Conservation (phyloP, 2,888 invertebrate species). For the Mythimna lalbum region DNA sequence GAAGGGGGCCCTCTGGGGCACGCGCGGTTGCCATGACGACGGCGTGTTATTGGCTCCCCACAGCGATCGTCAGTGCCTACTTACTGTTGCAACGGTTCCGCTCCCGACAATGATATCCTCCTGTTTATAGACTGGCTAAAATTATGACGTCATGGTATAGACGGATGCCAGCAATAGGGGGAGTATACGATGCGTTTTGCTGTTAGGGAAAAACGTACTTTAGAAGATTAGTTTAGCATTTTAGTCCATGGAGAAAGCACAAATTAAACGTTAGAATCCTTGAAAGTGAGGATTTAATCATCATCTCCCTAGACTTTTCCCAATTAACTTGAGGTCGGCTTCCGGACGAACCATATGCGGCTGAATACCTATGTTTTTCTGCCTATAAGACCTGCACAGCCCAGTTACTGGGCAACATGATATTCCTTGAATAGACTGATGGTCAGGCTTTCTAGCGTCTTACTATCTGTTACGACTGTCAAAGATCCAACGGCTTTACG, state of each 20-base stretch:
- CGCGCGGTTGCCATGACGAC: slow-evolving; percentile 84
- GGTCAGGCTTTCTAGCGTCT: too few species aligned
- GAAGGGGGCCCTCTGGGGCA: slow-evolving; percentile 80
- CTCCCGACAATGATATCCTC: slow-evolving; percentile 67
- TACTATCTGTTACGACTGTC: too few species aligned
- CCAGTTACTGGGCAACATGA: too few species aligned
- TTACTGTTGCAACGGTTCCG: slow-evolving; percentile 66
- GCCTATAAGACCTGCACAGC: too few species aligned
- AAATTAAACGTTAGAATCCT: slow-evolving; percentile 3
- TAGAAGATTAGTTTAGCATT: slow-evolving; percentile 37
- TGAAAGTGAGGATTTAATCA: not conserved
- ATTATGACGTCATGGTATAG: slow-evolving; percentile 69
- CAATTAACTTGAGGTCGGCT: too few species aligned
- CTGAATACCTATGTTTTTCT: too few species aligned
- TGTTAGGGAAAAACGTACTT: slow-evolving; percentile 46
- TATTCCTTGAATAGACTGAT: too few species aligned
- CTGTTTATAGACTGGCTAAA: slow-evolving; percentile 65
- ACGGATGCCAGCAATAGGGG: slow-evolving; percentile 48
- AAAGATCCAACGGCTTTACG: too few species aligned
- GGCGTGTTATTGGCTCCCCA: slow-evolving; percentile 87
- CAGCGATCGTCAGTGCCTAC: slow-evolving; percentile 74
- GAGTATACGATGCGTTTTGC: slow-evolving; percentile 47
- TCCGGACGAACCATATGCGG: too few species aligned
- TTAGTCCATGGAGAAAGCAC: not conserved
- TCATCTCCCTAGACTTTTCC: too few species aligned